phyloP scores from a whole-genome alignment of 1,140 invertebrate genomes.

The Danaus plexippus region DNA sequence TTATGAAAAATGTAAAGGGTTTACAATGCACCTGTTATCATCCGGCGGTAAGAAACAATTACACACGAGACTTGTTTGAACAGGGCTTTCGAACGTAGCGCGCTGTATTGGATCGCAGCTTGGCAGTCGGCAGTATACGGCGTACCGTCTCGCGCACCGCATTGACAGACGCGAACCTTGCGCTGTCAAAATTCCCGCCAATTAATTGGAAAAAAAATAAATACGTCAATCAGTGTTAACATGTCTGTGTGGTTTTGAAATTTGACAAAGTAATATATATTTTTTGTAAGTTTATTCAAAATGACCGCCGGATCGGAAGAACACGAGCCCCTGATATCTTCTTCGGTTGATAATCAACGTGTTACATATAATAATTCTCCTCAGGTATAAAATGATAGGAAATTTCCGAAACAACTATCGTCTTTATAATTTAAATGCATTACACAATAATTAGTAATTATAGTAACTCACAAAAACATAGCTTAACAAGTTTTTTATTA shows the following conservation, averaged over 20 bases:
- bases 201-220: not conserved
- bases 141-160: constrained; percentile 19
- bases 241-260: constrained; percentile 23
- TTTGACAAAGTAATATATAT: constrained; percentile 14
- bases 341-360: constrained; percentile 58
- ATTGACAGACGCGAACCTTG: constrained; percentile 12
- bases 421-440: too few species aligned
- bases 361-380: constrained; percentile 58
- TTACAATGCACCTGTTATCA: constrained; percentile 2
- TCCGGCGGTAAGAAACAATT: too few species aligned
- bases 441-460: too few species aligned
- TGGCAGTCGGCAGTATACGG: constrained; percentile 26
- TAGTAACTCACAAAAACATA: too few species aligned
- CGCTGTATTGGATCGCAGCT: constrained; percentile 6
- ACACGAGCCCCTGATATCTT: constrained; percentile 57
- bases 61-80: too few species aligned
- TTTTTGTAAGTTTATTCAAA: constrained; percentile 26
- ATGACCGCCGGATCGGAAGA: constrained; percentile 63
- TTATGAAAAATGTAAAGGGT: not conserved
- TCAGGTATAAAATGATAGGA: constrained; percentile 28
- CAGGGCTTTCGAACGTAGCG: not conserved
- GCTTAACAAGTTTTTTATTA: too few species aligned
- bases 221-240: constrained; percentile 14
- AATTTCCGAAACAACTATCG: too few species aligned
- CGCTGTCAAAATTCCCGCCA: constrained; percentile 25